Conservation (phyloP, 2,113 vertebrate genomes). For the Brachypodius melanocephalos region DNA sequence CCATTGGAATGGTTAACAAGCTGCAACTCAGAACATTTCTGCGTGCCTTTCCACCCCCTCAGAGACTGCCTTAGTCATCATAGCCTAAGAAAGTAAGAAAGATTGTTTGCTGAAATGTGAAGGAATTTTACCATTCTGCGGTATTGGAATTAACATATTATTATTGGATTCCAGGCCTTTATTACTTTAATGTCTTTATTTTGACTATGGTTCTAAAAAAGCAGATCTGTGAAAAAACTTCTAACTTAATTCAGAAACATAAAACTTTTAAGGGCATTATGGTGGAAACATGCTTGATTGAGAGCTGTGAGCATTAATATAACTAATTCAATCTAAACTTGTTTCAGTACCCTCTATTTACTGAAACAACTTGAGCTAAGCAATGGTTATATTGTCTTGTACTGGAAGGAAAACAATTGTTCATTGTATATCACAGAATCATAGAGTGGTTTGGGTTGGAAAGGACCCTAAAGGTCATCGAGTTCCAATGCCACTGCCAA, state of each 20-base stretch:
- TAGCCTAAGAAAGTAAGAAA: slow-evolving; percentile 19
- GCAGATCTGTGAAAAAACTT: slow-evolving; percentile 44
- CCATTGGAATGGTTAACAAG: slow-evolving; percentile 46
- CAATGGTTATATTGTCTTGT: neutral
- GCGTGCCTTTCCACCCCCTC: slow-evolving; percentile 45
- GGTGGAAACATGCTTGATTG: slow-evolving; percentile 18
- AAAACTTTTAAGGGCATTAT: slow-evolving; percentile 38
- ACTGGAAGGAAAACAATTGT: slow-evolving; percentile 9
- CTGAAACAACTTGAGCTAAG: slow-evolving; percentile 7
- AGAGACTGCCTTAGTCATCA: slow-evolving; percentile 58
- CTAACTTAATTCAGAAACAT: slow-evolving; percentile 30
- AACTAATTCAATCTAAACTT: slow-evolving; percentile 28
- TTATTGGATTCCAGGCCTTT: slow-evolving; percentile 41
- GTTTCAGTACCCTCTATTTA: neutral
- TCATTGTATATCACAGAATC: neutral
- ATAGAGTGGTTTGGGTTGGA: neutral
- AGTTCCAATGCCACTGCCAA: neutral
- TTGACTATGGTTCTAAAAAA: slow-evolving; percentile 48
- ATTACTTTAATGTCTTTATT: slow-evolving; percentile 49
- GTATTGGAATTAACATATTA: slow-evolving; percentile 61
- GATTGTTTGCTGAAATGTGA: slow-evolving; percentile 50
- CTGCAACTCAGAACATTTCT: slow-evolving; percentile 52
- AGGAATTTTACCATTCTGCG: slow-evolving; percentile 49
- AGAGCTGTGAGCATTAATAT: slow-evolving; percentile 39
- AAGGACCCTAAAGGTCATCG: neutral